Base-by-base conservation (phyloP, 2,113 vertebrate species). In the Cavia aperea region DNA sequence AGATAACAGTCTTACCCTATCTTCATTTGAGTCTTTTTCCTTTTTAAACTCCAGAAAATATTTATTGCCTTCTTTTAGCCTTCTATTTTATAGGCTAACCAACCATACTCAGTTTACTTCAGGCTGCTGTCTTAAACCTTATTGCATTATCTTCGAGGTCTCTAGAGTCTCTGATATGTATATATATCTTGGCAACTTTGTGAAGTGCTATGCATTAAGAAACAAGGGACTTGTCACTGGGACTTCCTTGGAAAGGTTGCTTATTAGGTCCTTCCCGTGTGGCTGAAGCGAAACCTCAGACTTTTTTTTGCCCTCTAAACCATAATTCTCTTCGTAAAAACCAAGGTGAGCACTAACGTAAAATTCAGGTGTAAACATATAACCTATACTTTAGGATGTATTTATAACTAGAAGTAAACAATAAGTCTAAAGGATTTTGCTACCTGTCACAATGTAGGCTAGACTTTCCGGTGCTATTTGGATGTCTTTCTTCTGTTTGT, bases 351-450 rank as follows among this genome's bases (percentile, higher is more conserved):
- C 21, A 89, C 63, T 75, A 6, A 6, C 19, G 66, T 51, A 66
- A 56, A 49, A 9, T 88, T 85, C 85, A 86, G 36, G 19, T 91
- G 11, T 78, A 94, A 90, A 18, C 18, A 33, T 24, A 66, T 70
- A 75, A 83, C 62, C 54, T 77, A 73, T 68, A 94, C 85, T 26
- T 81, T 60, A 81, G 39, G 33, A 43, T 39, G 75, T 79, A 81
- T 92, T 89, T 95, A 63, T n/a, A 83, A 60, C 39, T 79, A 87
- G 72, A 93, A 94, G 24, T 43, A 90, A 95, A 51, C 16, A 86
- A 46, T 13, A 86, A 81, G 39, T 33, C 51, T 54, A 89, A 94
- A 89, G 68, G 54, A 65, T 56, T 87, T 93, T 86, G 46, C 60
- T 91, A 77, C 62, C 56, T 83, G 8, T 89, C 78, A 85, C 65